phyloP scores from a whole-genome alignment of 1,140 invertebrate species.

The Drosophila varians region DNA sequence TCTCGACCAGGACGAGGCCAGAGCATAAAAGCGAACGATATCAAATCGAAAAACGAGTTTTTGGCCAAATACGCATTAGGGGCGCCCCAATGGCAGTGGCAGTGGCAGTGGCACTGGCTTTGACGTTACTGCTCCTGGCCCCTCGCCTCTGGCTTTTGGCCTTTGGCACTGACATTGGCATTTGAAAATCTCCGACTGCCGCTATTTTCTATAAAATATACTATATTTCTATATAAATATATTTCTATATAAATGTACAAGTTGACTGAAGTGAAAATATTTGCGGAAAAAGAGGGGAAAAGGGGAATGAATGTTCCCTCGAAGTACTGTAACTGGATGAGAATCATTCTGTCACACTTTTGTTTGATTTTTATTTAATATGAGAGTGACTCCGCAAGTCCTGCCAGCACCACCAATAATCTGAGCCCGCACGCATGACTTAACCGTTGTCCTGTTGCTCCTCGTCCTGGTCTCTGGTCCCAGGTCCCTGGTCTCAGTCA shows the following conservation, averaged over 20 bases:
- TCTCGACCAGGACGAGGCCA: constrained; percentile 26
- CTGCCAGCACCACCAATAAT: constrained; percentile 19
- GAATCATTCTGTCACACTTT: constrained; percentile 30
- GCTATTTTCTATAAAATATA: neutral
- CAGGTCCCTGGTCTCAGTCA: constrained; percentile 33
- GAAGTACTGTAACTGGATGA: constrained; percentile 22
- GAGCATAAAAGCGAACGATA: constrained; percentile 41
- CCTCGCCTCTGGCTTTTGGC: too few species aligned
- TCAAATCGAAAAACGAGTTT: constrained; percentile 71
- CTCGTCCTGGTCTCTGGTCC: constrained; percentile 8
- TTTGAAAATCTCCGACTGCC: constrained; percentile 26
- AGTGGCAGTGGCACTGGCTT: constrained; percentile 24
- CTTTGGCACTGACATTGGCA: constrained; percentile 50
- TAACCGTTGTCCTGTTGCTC: constrained; percentile 32
- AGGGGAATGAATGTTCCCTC: neutral
- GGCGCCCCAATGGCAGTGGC: constrained; percentile 20
- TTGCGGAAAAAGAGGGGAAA: neutral
- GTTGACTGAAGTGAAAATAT: neutral
- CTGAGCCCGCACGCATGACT: constrained; percentile 47
- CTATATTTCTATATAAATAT: too few species aligned
- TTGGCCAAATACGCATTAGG: constrained; percentile 52
- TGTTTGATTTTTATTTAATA: constrained; percentile 42
- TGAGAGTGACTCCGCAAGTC: constrained; percentile 56
- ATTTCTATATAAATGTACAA: too few species aligned
- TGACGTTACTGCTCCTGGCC: constrained; percentile 5